Percentiles rank a stretch among this genome's conserved stretches.
phyloP scores from a whole-genome alignment of 2,113 vertebrate species.

The Aspidoscelis tigris region DNA sequence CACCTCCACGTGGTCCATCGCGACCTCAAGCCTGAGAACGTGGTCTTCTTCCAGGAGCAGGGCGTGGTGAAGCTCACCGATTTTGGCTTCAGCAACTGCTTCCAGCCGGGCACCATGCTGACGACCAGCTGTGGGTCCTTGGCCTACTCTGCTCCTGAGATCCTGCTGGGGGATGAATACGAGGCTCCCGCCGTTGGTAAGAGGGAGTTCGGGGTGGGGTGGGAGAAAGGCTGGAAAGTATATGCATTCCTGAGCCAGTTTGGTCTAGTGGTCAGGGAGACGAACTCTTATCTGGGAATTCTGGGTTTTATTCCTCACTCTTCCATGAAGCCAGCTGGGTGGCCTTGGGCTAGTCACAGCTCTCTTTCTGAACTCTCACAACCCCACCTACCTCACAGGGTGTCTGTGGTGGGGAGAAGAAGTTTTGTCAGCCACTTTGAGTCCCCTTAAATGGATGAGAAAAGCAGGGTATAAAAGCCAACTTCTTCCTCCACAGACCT shows the following conservation, averaged over 20 bases:
- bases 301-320: no score
- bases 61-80: constrained; percentile 88
- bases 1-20: constrained; percentile 88
- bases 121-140: constrained; percentile 89
- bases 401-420: no score
- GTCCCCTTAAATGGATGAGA: not conserved
- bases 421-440: no score
- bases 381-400: no score
- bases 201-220: constrained; percentile 25
- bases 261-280: no score
- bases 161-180: constrained; percentile 88
- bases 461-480: no score
- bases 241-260: no score
- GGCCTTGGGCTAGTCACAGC: no score
- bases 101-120: constrained; percentile 88
- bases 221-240: not conserved
- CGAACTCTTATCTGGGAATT: no score
- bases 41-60: constrained; percentile 89
- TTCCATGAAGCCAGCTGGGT: no score
- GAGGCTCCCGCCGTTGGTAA: constrained; percentile 89
- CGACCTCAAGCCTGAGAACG: constrained; percentile 90
- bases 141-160: constrained; percentile 88
- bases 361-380: no score
- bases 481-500: no score
- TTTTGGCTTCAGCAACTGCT: constrained; percentile 90